Conservation (phyloP, 2,888 invertebrate species). For the Subacronicta megacephala region DNA sequence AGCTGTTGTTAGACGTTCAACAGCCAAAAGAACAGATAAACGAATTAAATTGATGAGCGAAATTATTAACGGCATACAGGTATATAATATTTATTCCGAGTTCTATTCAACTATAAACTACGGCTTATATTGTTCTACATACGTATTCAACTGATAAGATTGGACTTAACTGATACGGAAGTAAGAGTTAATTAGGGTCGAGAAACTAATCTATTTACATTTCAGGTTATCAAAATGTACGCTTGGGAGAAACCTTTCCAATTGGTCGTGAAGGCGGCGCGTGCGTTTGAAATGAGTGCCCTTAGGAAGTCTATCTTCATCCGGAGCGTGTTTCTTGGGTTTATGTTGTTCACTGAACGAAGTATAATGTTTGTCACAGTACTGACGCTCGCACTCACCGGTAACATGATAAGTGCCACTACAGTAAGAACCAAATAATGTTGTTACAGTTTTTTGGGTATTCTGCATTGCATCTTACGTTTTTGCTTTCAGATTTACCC, state of each 20-base stretch:
- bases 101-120: background rate
- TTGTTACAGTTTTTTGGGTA: background rate
- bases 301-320: constrained; percentile 90
- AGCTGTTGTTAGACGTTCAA: constrained; percentile 80
- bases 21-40: constrained; percentile 94
- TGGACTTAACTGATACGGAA: background rate
- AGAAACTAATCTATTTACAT: constrained; percentile 11
- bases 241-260: constrained; percentile 97
- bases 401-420: constrained; percentile 76
- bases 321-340: constrained; percentile 91
- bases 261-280: constrained; percentile 90
- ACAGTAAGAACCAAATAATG: constrained; percentile 63
- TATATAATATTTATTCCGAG: constrained; percentile 61
- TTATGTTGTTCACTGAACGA: constrained; percentile 93
- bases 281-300: constrained; percentile 88
- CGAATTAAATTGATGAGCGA: constrained; percentile 96
- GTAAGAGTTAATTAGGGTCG: background rate
- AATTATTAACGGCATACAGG: constrained; percentile 96
- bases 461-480: background rate
- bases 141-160: background rate
- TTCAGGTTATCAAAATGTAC: constrained; percentile 97
- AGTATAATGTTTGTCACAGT: constrained; percentile 92
- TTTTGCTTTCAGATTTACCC: constrained; percentile 87
- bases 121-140: background rate
- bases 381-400: constrained; percentile 75